Percentiles rank a stretch among this genome's conserved stretches.
Conservation (phyloP, 2,888 invertebrate genomes). For the Plemyria rubiginata region DNA sequence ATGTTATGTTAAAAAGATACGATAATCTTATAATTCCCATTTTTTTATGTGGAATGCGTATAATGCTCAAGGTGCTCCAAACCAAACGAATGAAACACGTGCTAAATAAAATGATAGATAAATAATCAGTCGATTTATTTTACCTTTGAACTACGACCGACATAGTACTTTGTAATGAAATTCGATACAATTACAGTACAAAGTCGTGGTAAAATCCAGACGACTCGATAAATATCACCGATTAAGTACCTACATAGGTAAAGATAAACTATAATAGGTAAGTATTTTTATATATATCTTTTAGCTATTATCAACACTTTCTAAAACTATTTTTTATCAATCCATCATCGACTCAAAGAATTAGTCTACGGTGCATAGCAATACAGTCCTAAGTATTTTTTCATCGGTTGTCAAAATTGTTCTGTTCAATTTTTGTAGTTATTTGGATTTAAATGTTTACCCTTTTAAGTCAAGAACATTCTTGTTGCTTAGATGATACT, state of each 20-base stretch:
- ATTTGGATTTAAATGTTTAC: background rate
- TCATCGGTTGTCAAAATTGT: background rate
- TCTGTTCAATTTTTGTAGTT: background rate
- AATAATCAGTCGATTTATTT: conserved; percentile 9
- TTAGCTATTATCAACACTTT: background rate
- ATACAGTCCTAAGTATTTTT: background rate
- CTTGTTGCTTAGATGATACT: background rate
- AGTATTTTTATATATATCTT: background rate
- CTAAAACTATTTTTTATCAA: background rate
- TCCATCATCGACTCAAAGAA: background rate
- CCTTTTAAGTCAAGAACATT: background rate
- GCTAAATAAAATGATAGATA: conserved; percentile 9
- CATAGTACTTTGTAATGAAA: conserved; percentile 7
- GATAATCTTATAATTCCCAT: background rate
- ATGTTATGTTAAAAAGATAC: too few species aligned
- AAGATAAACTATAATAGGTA: background rate
- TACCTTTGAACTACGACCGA: conserved; percentile 19
- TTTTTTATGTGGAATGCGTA: background rate
- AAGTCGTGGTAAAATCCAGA: too few species aligned
- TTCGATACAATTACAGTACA: background rate
- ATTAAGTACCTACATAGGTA: background rate
- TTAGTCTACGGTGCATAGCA: background rate
- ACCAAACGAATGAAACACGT: background rate
- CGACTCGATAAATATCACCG: background rate
- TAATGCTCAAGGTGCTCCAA: background rate